Evolutionary conservation across 1,140 invertebrate genomes (phyloP).

Genomic region (Mactra quadrangularis): DNA sequence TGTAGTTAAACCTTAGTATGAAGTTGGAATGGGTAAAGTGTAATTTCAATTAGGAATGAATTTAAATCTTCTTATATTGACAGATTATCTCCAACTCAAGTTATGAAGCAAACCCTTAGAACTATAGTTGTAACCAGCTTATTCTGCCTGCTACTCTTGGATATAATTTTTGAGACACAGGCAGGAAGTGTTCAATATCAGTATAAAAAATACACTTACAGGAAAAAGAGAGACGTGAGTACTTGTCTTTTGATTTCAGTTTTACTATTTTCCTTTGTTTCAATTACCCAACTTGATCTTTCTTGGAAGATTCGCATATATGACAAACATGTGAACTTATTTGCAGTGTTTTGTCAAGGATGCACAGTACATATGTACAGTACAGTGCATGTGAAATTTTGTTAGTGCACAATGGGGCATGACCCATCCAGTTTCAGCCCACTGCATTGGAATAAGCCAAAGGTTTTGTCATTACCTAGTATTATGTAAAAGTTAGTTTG

Average conservation of each 20-base stretch:
- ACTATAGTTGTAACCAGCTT: background rate
- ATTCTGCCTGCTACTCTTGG: background rate
- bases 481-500: too few species aligned
- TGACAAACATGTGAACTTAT: background rate
- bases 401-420: too few species aligned
- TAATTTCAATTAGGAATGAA: too few species aligned
- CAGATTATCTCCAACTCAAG: slow-evolving; percentile 16
- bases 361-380: too few species aligned
- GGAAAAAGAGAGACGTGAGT: slow-evolving; percentile 72
- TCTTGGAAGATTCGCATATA: background rate
- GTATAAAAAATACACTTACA: slow-evolving; percentile 73
- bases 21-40: too few species aligned
- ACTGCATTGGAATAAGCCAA: too few species aligned
- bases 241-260: background rate
- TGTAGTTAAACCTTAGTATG: too few species aligned
- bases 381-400: too few species aligned
- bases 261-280: background rate
- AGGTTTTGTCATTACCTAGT: too few species aligned
- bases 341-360: background rate
- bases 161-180: slow-evolving; percentile 1
- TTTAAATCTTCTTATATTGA: too few species aligned
- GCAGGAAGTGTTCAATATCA: slow-evolving; percentile 60
- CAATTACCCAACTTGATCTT: background rate
- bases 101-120: slow-evolving; percentile 1
- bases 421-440: too few species aligned